A percentile compares a stretch with the other conserved stretches of the same genome.
phyloP scores from a whole-genome alignment of 2,797 vertebrate genomes.

The Anguilla obscura region DNA sequence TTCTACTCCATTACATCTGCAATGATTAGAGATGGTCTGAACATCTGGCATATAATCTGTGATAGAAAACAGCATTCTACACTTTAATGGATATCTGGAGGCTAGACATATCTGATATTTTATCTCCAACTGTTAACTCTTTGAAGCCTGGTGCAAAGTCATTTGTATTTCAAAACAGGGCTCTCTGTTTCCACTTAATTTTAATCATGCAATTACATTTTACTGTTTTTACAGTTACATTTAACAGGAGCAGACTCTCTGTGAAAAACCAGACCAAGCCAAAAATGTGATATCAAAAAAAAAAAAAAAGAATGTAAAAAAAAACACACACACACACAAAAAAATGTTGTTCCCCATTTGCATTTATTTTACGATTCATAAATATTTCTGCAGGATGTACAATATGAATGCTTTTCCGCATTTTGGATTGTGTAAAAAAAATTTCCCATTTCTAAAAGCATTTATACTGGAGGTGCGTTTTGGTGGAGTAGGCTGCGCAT shows the following conservation, averaged over 20 bases:
- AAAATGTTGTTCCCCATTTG: constrained; percentile 25
- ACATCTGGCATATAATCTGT: constrained; percentile 97
- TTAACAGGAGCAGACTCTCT: constrained; percentile 34
- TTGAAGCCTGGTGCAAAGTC: constrained; percentile 65
- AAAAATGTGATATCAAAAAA: constrained; percentile 14
- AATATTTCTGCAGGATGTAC: neutral
- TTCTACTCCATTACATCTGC: constrained; percentile 99
- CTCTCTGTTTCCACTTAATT: constrained; percentile 52
- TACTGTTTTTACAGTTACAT: constrained; percentile 29
- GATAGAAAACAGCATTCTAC: constrained; percentile 90
- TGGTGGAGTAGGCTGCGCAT: neutral
- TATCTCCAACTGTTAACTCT: constrained; percentile 87
- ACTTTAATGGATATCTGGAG: constrained; percentile 97
- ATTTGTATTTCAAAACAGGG: constrained; percentile 40
- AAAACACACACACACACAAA: neutral
- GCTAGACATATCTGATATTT: constrained; percentile 84
- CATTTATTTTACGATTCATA: neutral
- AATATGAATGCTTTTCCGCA: neutral
- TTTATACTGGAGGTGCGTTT: neutral
- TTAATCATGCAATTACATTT: constrained; percentile 31
- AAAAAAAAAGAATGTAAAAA: neutral
- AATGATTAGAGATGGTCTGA: constrained; percentile 96
- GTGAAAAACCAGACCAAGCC: constrained; percentile 30
- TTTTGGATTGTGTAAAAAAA: neutral
- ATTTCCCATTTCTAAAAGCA: constrained; percentile 1